Evolutionary conservation across 2,113 vertebrate species (phyloP).

Genomic region (Ranitomeya imitator): DNA sequence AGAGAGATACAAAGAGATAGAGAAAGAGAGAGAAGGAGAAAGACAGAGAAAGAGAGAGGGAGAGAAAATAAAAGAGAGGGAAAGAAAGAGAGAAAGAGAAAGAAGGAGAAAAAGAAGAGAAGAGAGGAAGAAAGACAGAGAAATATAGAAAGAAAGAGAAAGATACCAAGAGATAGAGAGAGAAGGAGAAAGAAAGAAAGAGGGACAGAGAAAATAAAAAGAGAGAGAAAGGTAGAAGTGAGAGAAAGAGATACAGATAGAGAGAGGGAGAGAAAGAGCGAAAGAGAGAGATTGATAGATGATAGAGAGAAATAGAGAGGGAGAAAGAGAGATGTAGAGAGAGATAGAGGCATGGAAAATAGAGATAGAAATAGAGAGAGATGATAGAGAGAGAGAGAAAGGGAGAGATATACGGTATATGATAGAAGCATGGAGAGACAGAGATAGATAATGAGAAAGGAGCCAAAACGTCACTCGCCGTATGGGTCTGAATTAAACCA

Average conservation of each 20-base stretch:
- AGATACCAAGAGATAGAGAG: not conserved
- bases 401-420: not conserved
- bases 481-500: too few species aligned
- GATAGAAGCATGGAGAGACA: not conserved
- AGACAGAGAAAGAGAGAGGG: too few species aligned
- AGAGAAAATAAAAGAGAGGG: not conserved
- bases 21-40: too few species aligned
- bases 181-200: not conserved
- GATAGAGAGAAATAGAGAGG: not conserved
- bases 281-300: not conserved
- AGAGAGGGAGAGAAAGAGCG: not conserved
- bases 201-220: too few species aligned
- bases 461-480: too few species aligned
- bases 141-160: not conserved
- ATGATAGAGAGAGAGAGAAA: not conserved
- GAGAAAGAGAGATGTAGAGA: not conserved
- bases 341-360: not conserved
- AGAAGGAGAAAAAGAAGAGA: not conserved
- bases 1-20: too few species aligned
- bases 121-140: not conserved
- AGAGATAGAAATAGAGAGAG: not conserved
- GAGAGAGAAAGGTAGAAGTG: not conserved
- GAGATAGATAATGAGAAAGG: not conserved
- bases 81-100: not conserved
- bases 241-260: not conserved